A percentile compares a stretch with the other conserved stretches of the same genome.
Conservation (phyloP, 2,113 vertebrate species). For the Bos javanicus region DNA sequence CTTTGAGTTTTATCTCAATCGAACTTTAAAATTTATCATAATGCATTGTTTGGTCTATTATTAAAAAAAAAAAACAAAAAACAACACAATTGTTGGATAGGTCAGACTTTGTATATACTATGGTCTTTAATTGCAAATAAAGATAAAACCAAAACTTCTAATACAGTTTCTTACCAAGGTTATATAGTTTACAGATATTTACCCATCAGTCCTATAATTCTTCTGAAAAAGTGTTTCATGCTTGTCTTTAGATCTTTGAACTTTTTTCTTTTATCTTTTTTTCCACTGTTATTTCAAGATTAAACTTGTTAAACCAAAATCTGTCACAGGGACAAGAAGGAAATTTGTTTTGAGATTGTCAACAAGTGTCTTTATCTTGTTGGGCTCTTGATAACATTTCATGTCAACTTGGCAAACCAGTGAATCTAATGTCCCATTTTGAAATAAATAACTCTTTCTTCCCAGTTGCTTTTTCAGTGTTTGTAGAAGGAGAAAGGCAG, state of each 20-base stretch:
- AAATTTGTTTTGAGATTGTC: slow-evolving; percentile 18
- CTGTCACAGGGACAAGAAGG: background rate
- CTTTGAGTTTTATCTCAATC: background rate
- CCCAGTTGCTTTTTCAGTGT: background rate
- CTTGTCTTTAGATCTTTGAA: background rate
- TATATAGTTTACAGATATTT: background rate
- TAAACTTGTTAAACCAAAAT: slow-evolving; percentile 9
- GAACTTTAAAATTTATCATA: background rate
- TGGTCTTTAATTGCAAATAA: slow-evolving; percentile 1
- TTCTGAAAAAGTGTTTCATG: background rate
- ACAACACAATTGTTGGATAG: background rate
- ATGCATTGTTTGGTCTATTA: background rate
- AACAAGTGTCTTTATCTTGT: background rate
- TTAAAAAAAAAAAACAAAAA: background rate
- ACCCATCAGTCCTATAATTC: background rate
- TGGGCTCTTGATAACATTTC: background rate
- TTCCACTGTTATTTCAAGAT: background rate
- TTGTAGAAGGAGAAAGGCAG: background rate
- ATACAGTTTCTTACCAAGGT: background rate
- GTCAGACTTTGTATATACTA: background rate
- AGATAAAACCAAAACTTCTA: background rate
- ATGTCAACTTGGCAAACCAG: background rate
- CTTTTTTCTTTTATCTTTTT: background rate
- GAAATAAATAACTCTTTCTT: background rate
- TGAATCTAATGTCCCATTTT: background rate